phyloP scores from a whole-genome alignment of 2,797 vertebrate genomes.

The Gallinago solitaria region DNA sequence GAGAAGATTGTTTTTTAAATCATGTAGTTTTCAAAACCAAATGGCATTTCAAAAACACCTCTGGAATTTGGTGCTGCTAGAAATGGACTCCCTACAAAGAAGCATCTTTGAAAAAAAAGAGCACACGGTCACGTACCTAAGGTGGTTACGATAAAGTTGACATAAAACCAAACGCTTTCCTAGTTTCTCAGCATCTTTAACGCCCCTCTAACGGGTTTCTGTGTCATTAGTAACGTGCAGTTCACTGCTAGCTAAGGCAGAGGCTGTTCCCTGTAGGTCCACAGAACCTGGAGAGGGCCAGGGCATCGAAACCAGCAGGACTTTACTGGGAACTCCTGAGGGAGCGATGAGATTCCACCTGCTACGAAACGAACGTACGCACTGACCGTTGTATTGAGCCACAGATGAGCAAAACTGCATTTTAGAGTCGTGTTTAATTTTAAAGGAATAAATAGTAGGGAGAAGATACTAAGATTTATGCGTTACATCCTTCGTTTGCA shows the following conservation, averaged over 20 bases:
- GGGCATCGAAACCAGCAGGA: not conserved
- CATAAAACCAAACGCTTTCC: not conserved
- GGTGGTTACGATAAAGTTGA: not conserved
- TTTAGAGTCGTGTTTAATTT: not conserved
- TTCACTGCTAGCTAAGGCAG: not conserved
- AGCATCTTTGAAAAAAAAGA: not conserved
- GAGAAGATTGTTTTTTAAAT: not conserved
- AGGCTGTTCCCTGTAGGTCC: not conserved
- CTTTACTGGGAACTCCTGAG: not conserved
- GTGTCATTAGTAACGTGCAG: not conserved
- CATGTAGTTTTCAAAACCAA: not conserved
- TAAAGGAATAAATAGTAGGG: not conserved
- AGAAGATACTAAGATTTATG: not conserved
- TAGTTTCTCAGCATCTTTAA: not conserved
- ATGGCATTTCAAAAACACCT: not conserved
- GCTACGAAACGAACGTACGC: not conserved
- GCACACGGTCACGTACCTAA: fast-evolving
- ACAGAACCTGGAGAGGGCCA: not conserved
- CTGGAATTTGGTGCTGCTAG: not conserved
- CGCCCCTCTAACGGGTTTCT: not conserved
- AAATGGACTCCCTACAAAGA: not conserved
- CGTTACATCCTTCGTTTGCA: not conserved
- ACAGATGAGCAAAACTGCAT: not conserved
- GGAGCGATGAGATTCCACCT: not conserved
- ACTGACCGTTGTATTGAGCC: not conserved